Base-by-base conservation (phyloP, 1,140 invertebrate genomes). In the Nomia melanderi region DNA sequence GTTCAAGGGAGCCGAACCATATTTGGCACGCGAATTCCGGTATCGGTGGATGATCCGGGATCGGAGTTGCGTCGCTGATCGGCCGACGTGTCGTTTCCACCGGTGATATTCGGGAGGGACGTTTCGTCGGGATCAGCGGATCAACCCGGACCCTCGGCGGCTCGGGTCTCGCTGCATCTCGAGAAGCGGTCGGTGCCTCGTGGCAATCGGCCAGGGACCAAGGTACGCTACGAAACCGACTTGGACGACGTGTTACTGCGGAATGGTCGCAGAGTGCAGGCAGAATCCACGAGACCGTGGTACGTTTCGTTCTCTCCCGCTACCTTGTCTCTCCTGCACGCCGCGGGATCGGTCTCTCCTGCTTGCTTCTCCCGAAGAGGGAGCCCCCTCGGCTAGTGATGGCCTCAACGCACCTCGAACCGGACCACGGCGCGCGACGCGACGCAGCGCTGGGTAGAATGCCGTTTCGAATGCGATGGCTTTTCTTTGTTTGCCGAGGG, bases 231-330 rank as follows among this genome's bases (percentile, higher is more conserved):
- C 63, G 80, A 83, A 75, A 82, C 82, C 77, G 66, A 84, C 69
- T 65, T 53, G 78, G 78, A 70, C 78, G 78, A 69, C 78, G 78
- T 81, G 82, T 83, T 83, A 78, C 78, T 72, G 83, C 82, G 70
- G 82, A 77, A 80, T 84, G 82, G 77, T 83, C 82, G 66, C 81
- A 57, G 76, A 78, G 70, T 73, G 76, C 72, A 67, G 59, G 73
- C 53, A 84, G 72, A 75, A 67, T 80, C 82, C 77, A 77, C 69
- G 80, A 83, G 81, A 81, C 64, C 64, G 60, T 65, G 69, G 69
- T 82, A 69, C 81, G 74, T 83, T 80, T 83, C 79, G 70, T 83
- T 78, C 70, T 69, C 64, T 78, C 64, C 39, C 60, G 53, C 36
- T 66, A 39, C 72, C 66, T 71, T 65, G 64, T 77, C 73, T 27